phyloP scores from a whole-genome alignment of 2,797 vertebrate genomes.

The Novumbra hubbsi region DNA sequence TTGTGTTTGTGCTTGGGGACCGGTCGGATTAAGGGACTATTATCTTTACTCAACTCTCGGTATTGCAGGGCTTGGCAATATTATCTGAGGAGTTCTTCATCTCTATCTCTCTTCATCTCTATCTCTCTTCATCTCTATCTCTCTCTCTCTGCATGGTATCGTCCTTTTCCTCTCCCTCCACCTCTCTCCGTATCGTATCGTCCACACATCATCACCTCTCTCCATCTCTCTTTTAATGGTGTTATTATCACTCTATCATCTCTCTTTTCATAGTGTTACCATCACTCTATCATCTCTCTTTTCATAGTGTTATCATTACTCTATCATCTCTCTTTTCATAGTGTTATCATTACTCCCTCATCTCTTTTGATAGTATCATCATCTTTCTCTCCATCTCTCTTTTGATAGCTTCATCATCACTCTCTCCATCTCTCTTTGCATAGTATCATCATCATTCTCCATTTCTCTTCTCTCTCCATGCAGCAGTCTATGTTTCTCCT shows the following conservation, averaged over 20 bases:
- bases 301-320: neutral
- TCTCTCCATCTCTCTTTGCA: neutral
- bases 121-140: neutral
- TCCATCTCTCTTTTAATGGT: neutral
- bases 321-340: neutral
- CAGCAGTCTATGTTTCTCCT: neutral
- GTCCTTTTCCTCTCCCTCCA: neutral
- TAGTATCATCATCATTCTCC: neutral
- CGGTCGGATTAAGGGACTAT: too few relatives aligned
- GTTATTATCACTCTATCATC: neutral
- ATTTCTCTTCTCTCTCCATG: too few relatives aligned
- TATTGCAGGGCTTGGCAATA: too few relatives aligned
- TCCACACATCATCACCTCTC: neutral
- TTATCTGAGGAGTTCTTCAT: neutral
- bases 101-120: neutral
- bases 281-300: neutral
- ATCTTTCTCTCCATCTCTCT: slow-evolving; percentile 9
- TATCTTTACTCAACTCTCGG: too few relatives aligned
- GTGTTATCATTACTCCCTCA: neutral
- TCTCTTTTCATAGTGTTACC: neutral
- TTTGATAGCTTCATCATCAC: neutral
- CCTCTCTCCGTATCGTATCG: neutral
- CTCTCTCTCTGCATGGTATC: neutral
- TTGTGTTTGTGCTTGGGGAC: too few relatives aligned
- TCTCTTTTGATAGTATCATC: neutral